These are phyloP conservation scores for Sialia sialis DNA, from an alignment of 2,113 vertebrate genomes.

Conservation along the genomic window DNA sequence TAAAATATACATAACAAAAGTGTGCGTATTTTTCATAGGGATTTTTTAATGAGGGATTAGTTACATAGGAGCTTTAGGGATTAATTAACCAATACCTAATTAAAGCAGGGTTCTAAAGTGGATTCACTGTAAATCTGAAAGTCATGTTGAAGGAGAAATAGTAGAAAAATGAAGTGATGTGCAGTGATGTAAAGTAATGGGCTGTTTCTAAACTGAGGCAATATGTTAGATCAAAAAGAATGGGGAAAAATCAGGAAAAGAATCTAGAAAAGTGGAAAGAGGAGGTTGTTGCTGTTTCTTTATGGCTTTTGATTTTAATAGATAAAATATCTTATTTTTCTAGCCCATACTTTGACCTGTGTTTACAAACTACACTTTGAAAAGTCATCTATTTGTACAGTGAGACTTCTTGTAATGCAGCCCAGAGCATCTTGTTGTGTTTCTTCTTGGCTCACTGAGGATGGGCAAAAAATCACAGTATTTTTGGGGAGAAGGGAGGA, in stretches of 20 bases:
- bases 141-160: background rate
- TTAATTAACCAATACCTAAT: constrained; percentile 33
- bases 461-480: background rate
- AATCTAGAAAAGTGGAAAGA: background rate
- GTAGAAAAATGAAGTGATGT: background rate
- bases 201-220: background rate
- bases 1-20: constrained; percentile 1
- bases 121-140: background rate
- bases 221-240: background rate
- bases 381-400: background rate
- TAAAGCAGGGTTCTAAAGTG: background rate
- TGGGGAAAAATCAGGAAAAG: background rate
- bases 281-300: background rate
- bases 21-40: background rate
- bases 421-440: background rate
- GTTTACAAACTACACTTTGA: background rate
- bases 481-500: background rate
- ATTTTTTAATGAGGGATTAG: constrained; percentile 24
- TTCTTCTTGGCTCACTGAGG: background rate
- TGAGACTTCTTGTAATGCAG: background rate
- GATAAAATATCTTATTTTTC: background rate
- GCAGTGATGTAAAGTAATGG: background rate
- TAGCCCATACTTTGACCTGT: background rate
- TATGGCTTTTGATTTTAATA: background rate
- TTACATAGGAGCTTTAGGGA: background rate